These are phyloP conservation scores for Peromyscus maniculatus DNA, from an alignment of 2,113 vertebrate genomes.

Conservation along the genomic window DNA sequence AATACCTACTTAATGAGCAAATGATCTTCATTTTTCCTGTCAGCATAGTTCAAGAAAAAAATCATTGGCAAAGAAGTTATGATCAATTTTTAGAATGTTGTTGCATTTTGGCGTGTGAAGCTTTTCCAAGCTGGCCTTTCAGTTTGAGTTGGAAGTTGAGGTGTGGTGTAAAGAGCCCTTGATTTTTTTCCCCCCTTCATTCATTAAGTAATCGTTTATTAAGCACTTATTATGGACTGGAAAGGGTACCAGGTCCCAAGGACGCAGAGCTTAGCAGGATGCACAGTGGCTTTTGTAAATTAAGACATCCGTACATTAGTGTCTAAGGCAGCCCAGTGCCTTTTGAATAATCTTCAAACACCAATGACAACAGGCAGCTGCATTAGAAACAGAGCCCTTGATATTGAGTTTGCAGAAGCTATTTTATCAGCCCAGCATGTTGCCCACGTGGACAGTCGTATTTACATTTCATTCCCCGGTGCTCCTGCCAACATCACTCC, in stretches of 20 bases:
- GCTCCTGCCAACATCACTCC: background rate
- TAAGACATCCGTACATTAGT: conserved; percentile 24
- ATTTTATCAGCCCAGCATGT: conserved; percentile 63
- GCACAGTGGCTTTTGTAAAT: conserved; percentile 50
- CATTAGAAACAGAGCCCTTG: conserved; percentile 58
- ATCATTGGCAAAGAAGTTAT: conserved; percentile 12
- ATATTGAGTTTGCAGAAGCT: conserved; percentile 53
- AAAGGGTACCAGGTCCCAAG: background rate
- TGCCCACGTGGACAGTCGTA: background rate
- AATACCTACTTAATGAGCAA: conserved; percentile 23
- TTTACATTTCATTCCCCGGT: conserved; percentile 70
- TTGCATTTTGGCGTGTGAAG: background rate
- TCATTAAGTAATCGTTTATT: conserved; percentile 26
- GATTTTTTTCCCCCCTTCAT: background rate
- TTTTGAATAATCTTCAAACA: conserved; percentile 61
- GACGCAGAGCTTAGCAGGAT: background rate
- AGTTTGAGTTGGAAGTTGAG: background rate
- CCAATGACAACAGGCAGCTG: conserved; percentile 48
- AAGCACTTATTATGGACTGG: conserved; percentile 30
- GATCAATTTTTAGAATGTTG: background rate
- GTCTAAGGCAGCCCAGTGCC: background rate
- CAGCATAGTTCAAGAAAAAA: conserved; percentile 36
- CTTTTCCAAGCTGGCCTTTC: background rate
- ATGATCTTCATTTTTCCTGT: conserved; percentile 26
- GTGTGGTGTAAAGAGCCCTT: background rate